Evolutionary conservation across 2,113 vertebrate genomes (phyloP).

Genomic region (Heterotilapia buettikoferi): DNA sequence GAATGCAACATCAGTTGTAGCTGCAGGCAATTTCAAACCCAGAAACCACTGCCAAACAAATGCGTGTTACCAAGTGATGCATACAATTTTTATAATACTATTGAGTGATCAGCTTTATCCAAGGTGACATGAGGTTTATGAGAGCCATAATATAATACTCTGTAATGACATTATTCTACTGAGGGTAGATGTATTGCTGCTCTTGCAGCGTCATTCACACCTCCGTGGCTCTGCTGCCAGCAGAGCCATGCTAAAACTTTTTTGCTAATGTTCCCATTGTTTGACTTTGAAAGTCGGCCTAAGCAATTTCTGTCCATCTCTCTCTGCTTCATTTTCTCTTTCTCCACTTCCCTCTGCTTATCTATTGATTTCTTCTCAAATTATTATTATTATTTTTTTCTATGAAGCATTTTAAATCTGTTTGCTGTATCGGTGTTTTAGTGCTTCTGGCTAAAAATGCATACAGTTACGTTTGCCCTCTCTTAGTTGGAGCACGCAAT

Average conservation of each 20-base stretch:
- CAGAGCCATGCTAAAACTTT: conserved; percentile 24
- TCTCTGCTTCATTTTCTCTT: conserved; percentile 8
- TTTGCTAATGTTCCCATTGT: conserved; percentile 37
- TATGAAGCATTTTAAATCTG: background rate
- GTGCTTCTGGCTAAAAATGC: background rate
- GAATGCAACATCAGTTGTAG: conserved; percentile 32
- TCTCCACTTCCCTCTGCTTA: background rate
- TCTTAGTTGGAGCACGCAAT: background rate
- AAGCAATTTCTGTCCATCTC: conserved; percentile 33
- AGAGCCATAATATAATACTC: conserved; percentile 54
- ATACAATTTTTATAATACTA: conserved; percentile 47
- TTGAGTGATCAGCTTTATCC: conserved; percentile 51
- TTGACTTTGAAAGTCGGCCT: conserved; percentile 52
- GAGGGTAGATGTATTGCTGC: conserved; percentile 46
- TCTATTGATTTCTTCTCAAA: conserved; percentile 36
- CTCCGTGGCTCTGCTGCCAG: conserved; percentile 19
- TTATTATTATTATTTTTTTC: background rate
- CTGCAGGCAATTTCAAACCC: conserved; percentile 41
- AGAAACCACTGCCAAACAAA: conserved; percentile 48
- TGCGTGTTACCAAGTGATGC: conserved; percentile 41
- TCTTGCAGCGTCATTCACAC: conserved; percentile 48
- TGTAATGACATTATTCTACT: conserved; percentile 56
- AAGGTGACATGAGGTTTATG: conserved; percentile 65
- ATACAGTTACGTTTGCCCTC: background rate
- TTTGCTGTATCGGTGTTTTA: conserved; percentile 15